Evolutionary conservation across 1,140 invertebrate species (phyloP).

Genomic region (Linepithema humile): DNA sequence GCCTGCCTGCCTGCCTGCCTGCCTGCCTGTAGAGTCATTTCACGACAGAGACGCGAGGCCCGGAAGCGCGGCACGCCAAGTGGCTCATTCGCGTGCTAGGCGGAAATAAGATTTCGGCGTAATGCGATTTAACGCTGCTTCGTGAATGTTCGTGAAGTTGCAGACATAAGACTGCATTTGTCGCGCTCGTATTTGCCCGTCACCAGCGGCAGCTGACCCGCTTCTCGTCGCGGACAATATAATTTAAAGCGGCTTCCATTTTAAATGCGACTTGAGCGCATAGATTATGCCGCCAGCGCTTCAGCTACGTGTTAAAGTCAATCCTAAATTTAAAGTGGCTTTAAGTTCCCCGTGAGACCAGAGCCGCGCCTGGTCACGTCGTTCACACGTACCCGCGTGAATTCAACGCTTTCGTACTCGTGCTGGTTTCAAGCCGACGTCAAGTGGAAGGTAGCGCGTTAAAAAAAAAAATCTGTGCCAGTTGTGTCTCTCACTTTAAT

Average conservation of each 20-base stretch:
- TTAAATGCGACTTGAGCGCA: slow-evolving; percentile 29
- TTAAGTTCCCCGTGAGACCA: slow-evolving; percentile 27
- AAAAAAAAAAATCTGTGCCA: slow-evolving; percentile 19
- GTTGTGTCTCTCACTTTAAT: not conserved
- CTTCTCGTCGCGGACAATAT: slow-evolving; percentile 24
- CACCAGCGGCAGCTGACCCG: slow-evolving; percentile 25
- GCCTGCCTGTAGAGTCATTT: slow-evolving; percentile 29
- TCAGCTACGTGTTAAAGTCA: slow-evolving; percentile 37
- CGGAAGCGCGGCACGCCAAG: slow-evolving; percentile 46
- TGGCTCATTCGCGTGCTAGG: slow-evolving; percentile 42
- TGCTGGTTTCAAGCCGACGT: not conserved
- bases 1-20: slow-evolving; percentile 1
- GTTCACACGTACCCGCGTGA: slow-evolving; percentile 12
- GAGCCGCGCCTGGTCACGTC: not conserved
- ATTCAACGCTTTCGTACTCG: slow-evolving; percentile 8
- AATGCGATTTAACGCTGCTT: slow-evolving; percentile 42
- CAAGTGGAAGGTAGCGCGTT: not conserved
- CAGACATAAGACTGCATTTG: not conserved
- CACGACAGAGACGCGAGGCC: slow-evolving; percentile 36
- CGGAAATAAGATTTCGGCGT: slow-evolving; percentile 47
- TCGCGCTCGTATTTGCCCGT: slow-evolving; percentile 21
- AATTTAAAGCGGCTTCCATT: slow-evolving; percentile 22
- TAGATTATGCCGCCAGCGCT: slow-evolving; percentile 23
- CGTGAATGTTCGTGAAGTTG: slow-evolving; percentile 37
- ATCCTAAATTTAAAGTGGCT: slow-evolving; percentile 43